Base-by-base conservation (phyloP, 23 tunicate species). In the Ciona savignyi region DNA sequence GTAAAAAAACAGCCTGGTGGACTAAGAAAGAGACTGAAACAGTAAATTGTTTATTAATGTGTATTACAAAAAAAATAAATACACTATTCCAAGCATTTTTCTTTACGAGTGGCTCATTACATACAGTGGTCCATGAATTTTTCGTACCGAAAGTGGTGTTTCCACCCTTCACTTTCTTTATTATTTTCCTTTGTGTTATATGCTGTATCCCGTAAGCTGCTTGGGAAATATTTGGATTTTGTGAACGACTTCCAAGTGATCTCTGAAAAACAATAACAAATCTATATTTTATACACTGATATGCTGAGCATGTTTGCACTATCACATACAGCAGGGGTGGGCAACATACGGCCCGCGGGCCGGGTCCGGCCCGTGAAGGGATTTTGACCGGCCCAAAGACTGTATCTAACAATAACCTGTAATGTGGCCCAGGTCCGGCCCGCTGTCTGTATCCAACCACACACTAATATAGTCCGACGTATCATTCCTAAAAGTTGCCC, bases 121-220 rank as follows among this genome's bases (percentile, higher is more conserved):
- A 35, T n/a, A 74, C 22, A 3, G 4, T 11, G 25, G 28, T 62
- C 79, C 79, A 74, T 2, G 72, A 32, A 29, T 74, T 74, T 63
- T 62, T 62, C 9, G 22, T 24, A 3, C 79, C 79, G 25, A 65
- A 74, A 24, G 74, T 74, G 25, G 79, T 74, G 27, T 74, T 74
- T 21, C 74, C 74, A 64, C 79, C 79, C 65, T 74, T 74, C 2
- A 74, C 27, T 29, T 61, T 74, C 65, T 74, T 74, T 9, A 74
- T 74, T 6, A 25, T 30, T 74, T 74, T 74, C 6, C 79, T 62
- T 30, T 35, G 72, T 9, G 74, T 6, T 3, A 62, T 20, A 27
- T 74, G 79, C 29, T 62, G 29, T 27, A 74, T 74, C 11, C 69
- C 79, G 25, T 74, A 74, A 15, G 69, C 73, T 2, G 34, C 79